Base-by-base conservation (phyloP, 2,888 invertebrate genomes). In the Rotaria socialis region DNA sequence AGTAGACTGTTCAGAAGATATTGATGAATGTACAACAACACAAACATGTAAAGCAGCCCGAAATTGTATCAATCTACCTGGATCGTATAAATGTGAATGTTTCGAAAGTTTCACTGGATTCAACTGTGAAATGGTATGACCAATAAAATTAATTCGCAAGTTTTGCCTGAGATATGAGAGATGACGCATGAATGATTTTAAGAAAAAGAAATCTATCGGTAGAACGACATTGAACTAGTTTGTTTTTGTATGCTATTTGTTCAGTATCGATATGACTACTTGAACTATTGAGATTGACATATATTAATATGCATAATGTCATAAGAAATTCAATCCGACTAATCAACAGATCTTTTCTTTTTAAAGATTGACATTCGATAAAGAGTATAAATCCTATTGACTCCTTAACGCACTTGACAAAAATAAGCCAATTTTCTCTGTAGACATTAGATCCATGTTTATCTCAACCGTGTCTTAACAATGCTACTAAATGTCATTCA, bases 81-180 rank as follows among this genome's bases (percentile, higher is more conserved):
- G 84, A 22, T 52, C 84, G 14, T 84, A 84, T 27, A 84, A 55
- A 84, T 84, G 84, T 55, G 84, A 84, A 11, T 84, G 84, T 84
- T 10, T 43, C 0, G 55, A 52, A 11, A 41, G 84, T 55, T 84
- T 84, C 41, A 52, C 43, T 43, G 84, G 84, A 55, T 2, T 43
- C 43, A 80, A 80, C 24, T 80, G 84, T 84, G 56, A 84, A 80
- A 80, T 47, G 75, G 75, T 80, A 80, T 35, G 67, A 35, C 35
- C 35, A 35, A 35, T 35, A 35, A 2, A 35, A 35, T 35, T 1
- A 35, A 35, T 35, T 35, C 35, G 35, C 1, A 35, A 35, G 35
- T 35, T 50, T 14, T 50, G 8, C 14, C 50, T 8, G 8, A 50
- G 14, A 50, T 14, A 50, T 50, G 8, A 50, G 14, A 8, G 14